Percentiles rank a stretch among this genome's conserved stretches.
Evolutionary conservation across 2,113 vertebrate genomes (phyloP).

Genomic region (Campylomormyrus tamandua): DNA sequence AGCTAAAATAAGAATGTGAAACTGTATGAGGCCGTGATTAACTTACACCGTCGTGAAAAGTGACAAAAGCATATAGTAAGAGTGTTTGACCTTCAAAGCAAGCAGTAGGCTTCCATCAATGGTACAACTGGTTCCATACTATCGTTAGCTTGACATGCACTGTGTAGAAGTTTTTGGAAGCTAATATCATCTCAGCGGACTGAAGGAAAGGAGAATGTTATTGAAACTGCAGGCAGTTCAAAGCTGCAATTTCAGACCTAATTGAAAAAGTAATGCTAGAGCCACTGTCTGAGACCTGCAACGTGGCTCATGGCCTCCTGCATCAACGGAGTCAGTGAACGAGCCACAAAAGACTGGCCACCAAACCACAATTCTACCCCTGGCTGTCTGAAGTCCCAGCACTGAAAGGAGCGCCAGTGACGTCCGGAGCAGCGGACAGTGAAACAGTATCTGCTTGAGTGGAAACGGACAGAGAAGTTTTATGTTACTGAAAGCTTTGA

Average conservation of each 20-base stretch:
- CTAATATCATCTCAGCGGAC: not conserved
- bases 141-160: not conserved
- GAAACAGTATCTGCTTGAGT: not conserved
- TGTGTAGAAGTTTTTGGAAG: not conserved
- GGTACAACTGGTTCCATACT: not conserved
- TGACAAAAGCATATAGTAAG: not conserved
- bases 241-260: not conserved
- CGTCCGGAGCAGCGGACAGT: not conserved
- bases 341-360: not conserved
- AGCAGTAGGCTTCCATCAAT: not conserved
- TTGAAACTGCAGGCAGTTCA: not conserved
- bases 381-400: not conserved
- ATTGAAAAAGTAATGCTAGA: not conserved
- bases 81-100: not conserved
- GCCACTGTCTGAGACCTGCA: not conserved
- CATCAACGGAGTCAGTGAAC: not conserved
- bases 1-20: not conserved
- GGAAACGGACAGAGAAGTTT: not conserved
- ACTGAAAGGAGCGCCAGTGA: not conserved
- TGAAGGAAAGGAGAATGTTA: not conserved
- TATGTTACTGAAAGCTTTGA: not conserved
- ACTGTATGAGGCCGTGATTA: not conserved
- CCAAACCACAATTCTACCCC: not conserved
- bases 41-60: not conserved
- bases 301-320: not conserved